Base-by-base conservation (phyloP, 2,888 invertebrate genomes). In the Noctua comes region DNA sequence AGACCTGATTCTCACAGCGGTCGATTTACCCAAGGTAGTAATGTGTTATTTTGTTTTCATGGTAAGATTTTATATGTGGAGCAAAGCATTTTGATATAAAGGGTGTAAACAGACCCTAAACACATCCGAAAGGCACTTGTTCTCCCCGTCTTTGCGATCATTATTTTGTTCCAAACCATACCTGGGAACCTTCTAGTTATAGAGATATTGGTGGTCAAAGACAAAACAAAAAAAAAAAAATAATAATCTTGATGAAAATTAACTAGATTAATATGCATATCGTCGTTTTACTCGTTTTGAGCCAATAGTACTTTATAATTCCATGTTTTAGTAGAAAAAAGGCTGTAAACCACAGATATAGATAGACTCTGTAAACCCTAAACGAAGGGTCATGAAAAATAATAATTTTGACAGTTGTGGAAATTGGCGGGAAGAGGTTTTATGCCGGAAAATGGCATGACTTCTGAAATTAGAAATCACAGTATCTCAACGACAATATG, bases 1-100 rank as follows among this genome's bases (percentile, higher is more conserved):
- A 65, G 65, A 73, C 84, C 83, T 71, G 48, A 36, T 84, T 84
- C 86, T 64, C 84, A 84, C 86, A 68, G 57, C 59, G 75, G 69
- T 84, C 84, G 74, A 86, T 85, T 77, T n/a, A 21, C 36, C 64
- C 69, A 76, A 75, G 65, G 79, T 51, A 82, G 16, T 62, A 16
- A n/a, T 21, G n/a, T 46, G 54, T 31, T 48, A 51, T 72, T 68
- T 62, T 77, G 54, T 71, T 46, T 27, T 7, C 40, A 68, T 48
- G 31, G 31, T n/a, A 64, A 70, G n/a, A 18, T 83, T 64, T 8
- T 68, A 10, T 10, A 48, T 54, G 69, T 68, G 2, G 84, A 36
- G 18, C 40, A 43, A 65, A 18, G 0, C 4, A 54, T 10, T 51
- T 18, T 21, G 2, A 1, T 31, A 1, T n/a, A 4, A 2, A 36